phyloP scores from a whole-genome alignment of 2,113 vertebrate genomes.

The Scomber japonicus region DNA sequence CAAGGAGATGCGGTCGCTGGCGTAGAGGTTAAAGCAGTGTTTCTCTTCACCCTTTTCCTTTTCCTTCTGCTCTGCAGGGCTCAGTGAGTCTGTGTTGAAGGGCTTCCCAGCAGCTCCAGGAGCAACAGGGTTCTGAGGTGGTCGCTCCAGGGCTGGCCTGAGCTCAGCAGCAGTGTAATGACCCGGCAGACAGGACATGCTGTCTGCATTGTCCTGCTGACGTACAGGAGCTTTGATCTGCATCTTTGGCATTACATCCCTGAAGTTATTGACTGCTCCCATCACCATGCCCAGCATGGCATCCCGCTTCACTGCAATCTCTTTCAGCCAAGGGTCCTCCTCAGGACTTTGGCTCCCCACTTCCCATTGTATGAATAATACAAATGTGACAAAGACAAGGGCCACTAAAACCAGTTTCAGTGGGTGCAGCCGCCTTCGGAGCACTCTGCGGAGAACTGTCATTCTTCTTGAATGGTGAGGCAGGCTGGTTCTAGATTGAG shows the following conservation, averaged over 20 bases:
- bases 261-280: slow-evolving; percentile 95
- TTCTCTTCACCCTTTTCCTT: slow-evolving; percentile 93
- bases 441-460: slow-evolving; percentile 87
- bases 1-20: slow-evolving; percentile 96
- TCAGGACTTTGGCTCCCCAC: slow-evolving; percentile 89
- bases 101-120: slow-evolving; percentile 95
- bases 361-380: slow-evolving; percentile 97
- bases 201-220: slow-evolving; percentile 79
- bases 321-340: slow-evolving; percentile 89
- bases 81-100: slow-evolving; percentile 88
- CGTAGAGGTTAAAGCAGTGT: slow-evolving; percentile 97
- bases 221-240: slow-evolving; percentile 94
- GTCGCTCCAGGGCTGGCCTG: slow-evolving; percentile 90
- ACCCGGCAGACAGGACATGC: slow-evolving; percentile 88
- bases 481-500: slow-evolving; percentile 42
- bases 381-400: slow-evolving; percentile 91
- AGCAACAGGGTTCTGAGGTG: slow-evolving; percentile 89
- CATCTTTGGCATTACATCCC: slow-evolving; percentile 95
- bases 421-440: slow-evolving; percentile 87
- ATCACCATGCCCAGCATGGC: slow-evolving; percentile 92
- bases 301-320: slow-evolving; percentile 89
- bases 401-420: slow-evolving; percentile 90
- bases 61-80: slow-evolving; percentile 90
- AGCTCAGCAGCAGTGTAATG: slow-evolving; percentile 92
- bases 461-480: slow-evolving; percentile 82